A percentile compares a stretch with the other conserved stretches of the same genome.
Evolutionary conservation across 1,140 invertebrate species (phyloP).

Genomic region (Lasaia peninsularis): DNA sequence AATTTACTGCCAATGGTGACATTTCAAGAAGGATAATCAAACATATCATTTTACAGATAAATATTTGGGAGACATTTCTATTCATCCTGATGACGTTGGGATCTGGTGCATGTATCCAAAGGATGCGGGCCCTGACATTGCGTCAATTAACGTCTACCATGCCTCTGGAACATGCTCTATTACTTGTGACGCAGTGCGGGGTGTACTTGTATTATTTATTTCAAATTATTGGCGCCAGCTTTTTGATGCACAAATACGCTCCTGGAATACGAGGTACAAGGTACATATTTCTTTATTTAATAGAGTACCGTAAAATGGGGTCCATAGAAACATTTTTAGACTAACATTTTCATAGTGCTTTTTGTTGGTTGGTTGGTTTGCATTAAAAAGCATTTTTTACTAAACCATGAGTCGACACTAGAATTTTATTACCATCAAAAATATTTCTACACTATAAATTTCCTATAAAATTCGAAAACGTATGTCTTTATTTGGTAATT

Average conservation of each 20-base stretch:
- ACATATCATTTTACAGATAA: slow-evolving; percentile 49
- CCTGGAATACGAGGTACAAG: slow-evolving; percentile 52
- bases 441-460: no score
- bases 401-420: no score
- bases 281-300: slow-evolving; percentile 28
- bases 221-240: slow-evolving; percentile 79
- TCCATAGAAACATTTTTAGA: no score
- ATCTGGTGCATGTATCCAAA: slow-evolving; percentile 75
- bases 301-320: no score
- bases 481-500: no score
- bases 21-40: no score
- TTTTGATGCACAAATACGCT: slow-evolving; percentile 53
- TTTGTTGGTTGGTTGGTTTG: no score
- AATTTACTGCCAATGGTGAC: no score
- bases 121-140: slow-evolving; percentile 62
- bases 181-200: slow-evolving; percentile 83
- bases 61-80: slow-evolving; percentile 81
- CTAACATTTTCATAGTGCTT: no score
- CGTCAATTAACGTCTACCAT: slow-evolving; percentile 52
- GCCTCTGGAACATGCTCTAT: slow-evolving; percentile 82
- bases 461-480: no score
- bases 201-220: slow-evolving; percentile 84
- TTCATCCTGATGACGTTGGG: slow-evolving; percentile 78
- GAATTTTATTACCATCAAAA: no score
- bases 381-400: no score